Evolutionary conservation across 2,888 invertebrate genomes (phyloP).

Genomic region (Pherbina coryleti): DNA sequence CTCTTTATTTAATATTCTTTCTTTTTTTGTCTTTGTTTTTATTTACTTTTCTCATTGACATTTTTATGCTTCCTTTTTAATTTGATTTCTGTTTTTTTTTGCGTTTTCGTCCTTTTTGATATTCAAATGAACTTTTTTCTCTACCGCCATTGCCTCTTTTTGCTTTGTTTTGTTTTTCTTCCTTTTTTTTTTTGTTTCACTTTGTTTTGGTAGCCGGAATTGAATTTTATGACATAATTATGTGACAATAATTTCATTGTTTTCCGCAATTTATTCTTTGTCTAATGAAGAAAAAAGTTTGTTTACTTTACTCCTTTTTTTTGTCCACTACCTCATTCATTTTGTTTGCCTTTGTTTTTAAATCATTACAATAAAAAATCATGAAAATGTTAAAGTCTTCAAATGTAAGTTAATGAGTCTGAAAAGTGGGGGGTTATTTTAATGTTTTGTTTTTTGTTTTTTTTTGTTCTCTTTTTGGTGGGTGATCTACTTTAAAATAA

Average conservation of each 20-base stretch:
- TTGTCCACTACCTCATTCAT: not conserved
- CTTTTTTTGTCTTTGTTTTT: too few species aligned
- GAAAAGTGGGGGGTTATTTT: not conserved
- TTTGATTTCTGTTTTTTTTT: too few species aligned
- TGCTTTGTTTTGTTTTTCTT: not conserved
- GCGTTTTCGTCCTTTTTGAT: too few species aligned
- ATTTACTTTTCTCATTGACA: not conserved
- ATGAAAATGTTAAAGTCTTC: constrained; percentile 1
- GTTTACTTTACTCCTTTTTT: not conserved
- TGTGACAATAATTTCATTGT: constrained; percentile 38
- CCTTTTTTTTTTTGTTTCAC: not conserved
- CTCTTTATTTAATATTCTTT: too few species aligned
- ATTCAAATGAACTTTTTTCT: not conserved
- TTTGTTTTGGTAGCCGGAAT: not conserved
- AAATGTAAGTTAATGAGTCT: constrained; percentile 12
- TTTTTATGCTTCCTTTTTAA: constrained; percentile 5
- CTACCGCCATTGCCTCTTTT: not conserved
- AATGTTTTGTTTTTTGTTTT: not conserved
- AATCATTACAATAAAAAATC: constrained; percentile 7
- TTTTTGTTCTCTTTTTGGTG: not conserved
- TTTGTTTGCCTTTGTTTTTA: constrained; percentile 7
- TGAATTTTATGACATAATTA: constrained; percentile 39
- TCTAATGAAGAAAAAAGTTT: not conserved
- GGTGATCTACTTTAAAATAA: not conserved
- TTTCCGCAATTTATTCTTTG: constrained; percentile 13